phyloP scores from a whole-genome alignment of 2,888 invertebrate genomes.

The Alitta virens region DNA sequence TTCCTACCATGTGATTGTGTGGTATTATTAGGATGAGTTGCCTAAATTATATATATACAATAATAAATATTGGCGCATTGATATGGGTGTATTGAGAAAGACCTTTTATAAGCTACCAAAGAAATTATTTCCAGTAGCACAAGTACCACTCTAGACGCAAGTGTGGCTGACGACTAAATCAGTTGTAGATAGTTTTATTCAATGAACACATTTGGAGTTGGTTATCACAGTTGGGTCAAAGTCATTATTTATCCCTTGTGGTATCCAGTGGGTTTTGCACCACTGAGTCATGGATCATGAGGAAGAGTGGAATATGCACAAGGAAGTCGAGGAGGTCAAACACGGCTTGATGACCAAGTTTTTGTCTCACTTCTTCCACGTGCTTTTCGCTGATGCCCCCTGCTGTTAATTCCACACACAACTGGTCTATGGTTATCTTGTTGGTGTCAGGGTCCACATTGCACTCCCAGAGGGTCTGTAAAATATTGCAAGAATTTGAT shows the following conservation, averaged over 20 bases:
- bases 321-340: constrained; percentile 54
- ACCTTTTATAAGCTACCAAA: too few relatives aligned
- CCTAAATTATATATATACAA: too few relatives aligned
- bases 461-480: constrained; percentile 53
- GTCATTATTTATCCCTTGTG: constrained; percentile 33
- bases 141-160: too few relatives aligned
- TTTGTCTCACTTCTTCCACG: constrained; percentile 44
- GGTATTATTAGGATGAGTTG: too few relatives aligned
- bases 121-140: too few relatives aligned
- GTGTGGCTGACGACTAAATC: too few relatives aligned
- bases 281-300: constrained; percentile 52
- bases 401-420: constrained; percentile 50
- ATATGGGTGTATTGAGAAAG: too few relatives aligned
- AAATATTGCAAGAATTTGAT: not conserved
- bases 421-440: constrained; percentile 45
- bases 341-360: constrained; percentile 39
- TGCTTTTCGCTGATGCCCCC: constrained; percentile 50
- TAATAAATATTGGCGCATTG: too few relatives aligned
- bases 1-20: too few relatives aligned
- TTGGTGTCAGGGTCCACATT: constrained; percentile 48
- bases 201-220: too few relatives aligned
- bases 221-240: too few relatives aligned
- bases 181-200: too few relatives aligned
- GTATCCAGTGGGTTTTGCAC: constrained; percentile 50
- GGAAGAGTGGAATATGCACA: constrained; percentile 53